Conservation (phyloP, 2,797 vertebrate genomes). For the Orestias chungarensis region DNA sequence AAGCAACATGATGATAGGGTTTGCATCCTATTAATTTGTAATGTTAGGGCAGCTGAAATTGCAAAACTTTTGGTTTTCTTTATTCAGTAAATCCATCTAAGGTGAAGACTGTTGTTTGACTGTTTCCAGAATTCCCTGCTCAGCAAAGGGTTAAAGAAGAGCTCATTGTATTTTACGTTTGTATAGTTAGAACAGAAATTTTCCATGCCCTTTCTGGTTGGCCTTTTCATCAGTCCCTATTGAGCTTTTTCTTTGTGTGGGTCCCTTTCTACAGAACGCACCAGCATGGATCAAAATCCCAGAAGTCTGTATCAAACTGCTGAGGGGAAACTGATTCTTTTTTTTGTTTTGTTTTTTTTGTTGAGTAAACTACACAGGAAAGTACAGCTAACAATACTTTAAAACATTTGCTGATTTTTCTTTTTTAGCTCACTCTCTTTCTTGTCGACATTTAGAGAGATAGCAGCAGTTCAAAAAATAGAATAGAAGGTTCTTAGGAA, state of each 20-base stretch:
- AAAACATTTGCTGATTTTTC: constrained; percentile 61
- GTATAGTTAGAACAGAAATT: constrained; percentile 36
- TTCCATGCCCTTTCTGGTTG: constrained; percentile 23
- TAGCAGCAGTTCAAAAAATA: constrained; percentile 72
- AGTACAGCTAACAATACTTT: constrained; percentile 61
- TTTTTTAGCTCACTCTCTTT: constrained; percentile 61
- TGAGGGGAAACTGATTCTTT: constrained; percentile 37
- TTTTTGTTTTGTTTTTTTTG: neutral
- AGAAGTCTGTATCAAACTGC: constrained; percentile 47
- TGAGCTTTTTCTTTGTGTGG: constrained; percentile 32
- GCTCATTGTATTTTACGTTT: constrained; percentile 10
- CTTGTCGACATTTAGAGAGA: constrained; percentile 77
- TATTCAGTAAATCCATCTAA: neutral
- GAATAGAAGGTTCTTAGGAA: constrained; percentile 74
- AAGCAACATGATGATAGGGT: neutral
- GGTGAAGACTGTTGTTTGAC: neutral
- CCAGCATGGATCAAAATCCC: constrained; percentile 58
- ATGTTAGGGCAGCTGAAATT: neutral
- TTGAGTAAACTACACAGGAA: constrained; percentile 58
- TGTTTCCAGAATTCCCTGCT: neutral
- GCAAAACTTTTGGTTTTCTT: neutral
- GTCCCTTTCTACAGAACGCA: constrained; percentile 34
- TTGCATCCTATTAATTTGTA: neutral
- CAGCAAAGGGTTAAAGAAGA: constrained; percentile 1
- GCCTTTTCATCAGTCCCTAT: constrained; percentile 38